phyloP scores from a whole-genome alignment of 2,113 vertebrate species.

The Crypturellus undulatus region DNA sequence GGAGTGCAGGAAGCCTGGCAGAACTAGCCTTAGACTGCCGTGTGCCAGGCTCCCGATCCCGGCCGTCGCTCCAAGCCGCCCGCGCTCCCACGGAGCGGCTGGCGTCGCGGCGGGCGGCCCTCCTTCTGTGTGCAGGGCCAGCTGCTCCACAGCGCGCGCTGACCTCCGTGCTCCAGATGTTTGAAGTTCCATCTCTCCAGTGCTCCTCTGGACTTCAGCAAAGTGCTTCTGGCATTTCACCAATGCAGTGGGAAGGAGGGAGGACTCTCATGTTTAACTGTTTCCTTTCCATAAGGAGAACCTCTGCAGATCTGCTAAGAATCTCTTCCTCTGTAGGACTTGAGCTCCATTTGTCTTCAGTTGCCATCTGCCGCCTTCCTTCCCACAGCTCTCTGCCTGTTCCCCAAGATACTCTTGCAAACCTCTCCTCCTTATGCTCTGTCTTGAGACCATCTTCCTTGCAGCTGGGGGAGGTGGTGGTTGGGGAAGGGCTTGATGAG shows the following conservation, averaged over 20 bases:
- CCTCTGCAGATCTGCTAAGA: constrained; percentile 1
- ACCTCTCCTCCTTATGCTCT: background rate
- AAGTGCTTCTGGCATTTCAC: constrained; percentile 59
- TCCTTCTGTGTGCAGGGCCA: background rate
- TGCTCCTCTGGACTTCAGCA: constrained; percentile 45
- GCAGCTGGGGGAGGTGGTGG: background rate
- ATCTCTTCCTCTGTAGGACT: background rate
- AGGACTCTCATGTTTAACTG: constrained; percentile 3
- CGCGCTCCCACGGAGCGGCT: background rate
- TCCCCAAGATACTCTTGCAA: background rate
- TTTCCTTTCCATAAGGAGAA: background rate
- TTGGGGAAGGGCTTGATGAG: background rate
- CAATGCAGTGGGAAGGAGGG: background rate
- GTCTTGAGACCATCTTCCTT: background rate
- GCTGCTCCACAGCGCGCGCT: constrained; percentile 40
- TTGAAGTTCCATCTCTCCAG: constrained; percentile 65
- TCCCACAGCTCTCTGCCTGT: background rate
- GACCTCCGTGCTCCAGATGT: constrained; percentile 63
- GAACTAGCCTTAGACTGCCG: no score
- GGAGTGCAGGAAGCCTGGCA: no score
- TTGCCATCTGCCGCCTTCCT: constrained; percentile 43
- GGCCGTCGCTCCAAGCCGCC: background rate
- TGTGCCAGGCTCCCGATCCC: constrained; percentile 14
- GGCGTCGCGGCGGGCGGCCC: background rate
- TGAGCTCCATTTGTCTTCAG: constrained; percentile 5